Conservation (phyloP, 2,797 vertebrate species). For the Taeniopygia guttata region DNA sequence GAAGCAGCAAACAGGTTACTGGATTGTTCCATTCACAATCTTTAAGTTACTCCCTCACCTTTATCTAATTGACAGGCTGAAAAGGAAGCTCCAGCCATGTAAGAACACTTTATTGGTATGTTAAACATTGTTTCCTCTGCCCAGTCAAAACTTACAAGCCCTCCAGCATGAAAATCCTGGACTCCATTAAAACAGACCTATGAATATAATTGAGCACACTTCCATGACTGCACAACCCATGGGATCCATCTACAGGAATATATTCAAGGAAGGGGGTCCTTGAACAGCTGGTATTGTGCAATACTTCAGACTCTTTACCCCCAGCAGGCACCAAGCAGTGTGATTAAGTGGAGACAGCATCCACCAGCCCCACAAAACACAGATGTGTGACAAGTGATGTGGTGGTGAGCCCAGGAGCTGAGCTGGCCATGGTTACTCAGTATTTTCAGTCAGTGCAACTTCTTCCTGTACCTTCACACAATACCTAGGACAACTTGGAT, state of each 20-base stretch:
- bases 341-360: not conserved
- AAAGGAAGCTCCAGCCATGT: not conserved
- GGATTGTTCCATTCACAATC: not conserved
- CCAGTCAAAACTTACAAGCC: not conserved
- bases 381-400: rapidly evolving
- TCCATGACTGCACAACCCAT: not conserved
- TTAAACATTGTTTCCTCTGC: not conserved
- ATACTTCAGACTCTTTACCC: not conserved
- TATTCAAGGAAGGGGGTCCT: not conserved
- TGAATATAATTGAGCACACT: not conserved
- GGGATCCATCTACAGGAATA: not conserved
- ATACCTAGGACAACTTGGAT: not conserved
- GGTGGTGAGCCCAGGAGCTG: not conserved
- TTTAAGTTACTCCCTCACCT: not conserved
- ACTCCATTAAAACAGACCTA: not conserved
- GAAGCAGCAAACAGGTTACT: not conserved
- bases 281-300: not conserved
- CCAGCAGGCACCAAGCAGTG: not conserved
- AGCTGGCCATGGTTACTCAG: not conserved
- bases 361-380: not conserved
- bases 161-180: not conserved
- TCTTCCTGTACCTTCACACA: not conserved
- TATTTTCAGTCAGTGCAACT: not conserved
- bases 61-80: rapidly evolving
- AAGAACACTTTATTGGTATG: not conserved